Evolutionary conservation across 2,888 invertebrate species (phyloP), one percentile per base, ranked within the genome.

Genomic region (Steromphala cineraria): DNA sequence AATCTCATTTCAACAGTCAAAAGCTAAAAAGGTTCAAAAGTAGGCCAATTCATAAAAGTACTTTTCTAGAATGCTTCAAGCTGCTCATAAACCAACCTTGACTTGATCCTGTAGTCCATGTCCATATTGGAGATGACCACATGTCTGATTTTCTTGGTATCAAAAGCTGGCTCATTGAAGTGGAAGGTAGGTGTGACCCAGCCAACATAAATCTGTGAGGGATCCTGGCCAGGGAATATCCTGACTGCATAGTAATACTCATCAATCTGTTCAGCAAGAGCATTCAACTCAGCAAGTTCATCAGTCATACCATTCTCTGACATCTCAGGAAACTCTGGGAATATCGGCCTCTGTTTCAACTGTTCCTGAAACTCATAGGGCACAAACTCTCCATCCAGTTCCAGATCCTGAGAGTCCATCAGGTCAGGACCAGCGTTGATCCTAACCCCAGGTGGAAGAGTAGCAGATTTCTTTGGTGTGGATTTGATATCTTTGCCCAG

Each of bases 111-210:
- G 82, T 97, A 97, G 90, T 93, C 92, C 52, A 87, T 84, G 84
- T 93, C 92, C 21, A 92, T 85, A 10, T 89, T 85, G 67, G 92
- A 92, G 21, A 93, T 88, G 53, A 93, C 89, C 28, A 93, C 91
- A 85, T 93, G 91, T 40, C 93, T 85, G 55, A 91, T 88, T 67
- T 91, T 92, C 87, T 91, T 93, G 79, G 91, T 91, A 78, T 93
- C 92, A 87, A 94, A 94, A 10, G 87, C 75, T 17, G 87, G 84
- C 78, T 90, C 88, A 82, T 88, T 85, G 82, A 87, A 89, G 87
- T 94, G 94, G 93, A 98, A 99, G 92, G 98, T 98, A 0, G 99
- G 98, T 0, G 99, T 99, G 77, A 99, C 99, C 99, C 99, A 99
- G 21, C 99, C 99, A 0, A 99, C 97, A 93, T 98, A 99, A 31